These are phyloP conservation scores for Rhinichthys osculus DNA, from an alignment of 2,797 vertebrate species.

Conservation along the genomic window DNA sequence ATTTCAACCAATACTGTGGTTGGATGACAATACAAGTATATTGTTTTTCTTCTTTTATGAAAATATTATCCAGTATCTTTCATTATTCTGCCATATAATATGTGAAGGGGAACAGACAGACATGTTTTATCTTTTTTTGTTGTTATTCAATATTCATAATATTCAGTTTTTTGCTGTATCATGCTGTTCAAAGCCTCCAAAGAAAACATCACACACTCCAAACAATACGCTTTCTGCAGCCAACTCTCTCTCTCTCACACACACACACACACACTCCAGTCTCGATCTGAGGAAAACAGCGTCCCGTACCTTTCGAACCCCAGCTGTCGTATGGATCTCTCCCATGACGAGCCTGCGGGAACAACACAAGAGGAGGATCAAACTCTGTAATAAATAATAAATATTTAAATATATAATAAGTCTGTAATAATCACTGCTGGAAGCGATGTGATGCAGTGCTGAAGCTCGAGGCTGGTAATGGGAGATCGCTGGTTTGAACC, in stretches of 20 bases:
- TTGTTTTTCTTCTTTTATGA: constrained; percentile 10
- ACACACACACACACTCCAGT: neutral
- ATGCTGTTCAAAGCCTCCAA: neutral
- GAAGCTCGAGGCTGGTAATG: neutral
- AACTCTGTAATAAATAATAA: too few relatives aligned
- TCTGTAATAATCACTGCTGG: too few relatives aligned
- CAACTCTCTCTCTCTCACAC: too few relatives aligned
- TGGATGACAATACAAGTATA: neutral
- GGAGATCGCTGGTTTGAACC: neutral
- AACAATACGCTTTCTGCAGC: neutral
- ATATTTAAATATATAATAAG: too few relatives aligned
- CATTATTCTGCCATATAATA: neutral
- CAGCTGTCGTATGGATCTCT: constrained; percentile 86
- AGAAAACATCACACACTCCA: neutral
- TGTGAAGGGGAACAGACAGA: neutral
- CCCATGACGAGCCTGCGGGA: constrained; percentile 83
- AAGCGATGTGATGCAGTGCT: neutral
- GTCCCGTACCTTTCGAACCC: constrained; percentile 87
- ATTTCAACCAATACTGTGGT: neutral
- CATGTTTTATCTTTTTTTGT: neutral
- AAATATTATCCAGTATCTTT: neutral
- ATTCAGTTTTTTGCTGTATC: neutral
- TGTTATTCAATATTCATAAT: neutral
- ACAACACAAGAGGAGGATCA: constrained; percentile 55
- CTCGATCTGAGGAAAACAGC: constrained; percentile 16